phyloP scores from a whole-genome alignment of 2,888 invertebrate genomes.

The Drosophila nr. fundita region DNA sequence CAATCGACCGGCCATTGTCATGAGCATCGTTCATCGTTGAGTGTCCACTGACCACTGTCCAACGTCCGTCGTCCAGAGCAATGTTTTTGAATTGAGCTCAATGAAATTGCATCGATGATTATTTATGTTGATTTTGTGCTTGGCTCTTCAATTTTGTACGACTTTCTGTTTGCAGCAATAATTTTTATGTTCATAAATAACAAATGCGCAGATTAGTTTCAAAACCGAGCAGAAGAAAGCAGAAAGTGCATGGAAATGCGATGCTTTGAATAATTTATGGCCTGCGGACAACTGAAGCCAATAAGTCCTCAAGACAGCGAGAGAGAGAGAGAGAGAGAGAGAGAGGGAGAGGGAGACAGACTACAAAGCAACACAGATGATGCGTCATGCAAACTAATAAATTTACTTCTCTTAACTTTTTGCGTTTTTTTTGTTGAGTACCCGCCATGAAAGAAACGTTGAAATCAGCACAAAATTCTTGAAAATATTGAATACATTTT shows the following conservation, averaged over 20 bases:
- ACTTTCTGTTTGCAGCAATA: conserved; percentile 41
- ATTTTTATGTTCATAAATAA: conserved; percentile 71
- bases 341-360: neutral
- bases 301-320: conserved; percentile 14
- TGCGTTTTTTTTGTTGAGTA: neutral
- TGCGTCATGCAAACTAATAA: conserved; percentile 67
- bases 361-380: conserved; percentile 46
- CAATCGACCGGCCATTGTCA: conserved; percentile 13
- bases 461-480: conserved; percentile 30
- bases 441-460: conserved; percentile 27
- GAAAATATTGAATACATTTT: neutral
- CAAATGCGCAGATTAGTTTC: conserved; percentile 40
- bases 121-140: conserved; percentile 75
- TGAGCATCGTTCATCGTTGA: conserved; percentile 53
- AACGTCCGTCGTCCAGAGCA: conserved; percentile 20
- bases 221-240: conserved; percentile 16
- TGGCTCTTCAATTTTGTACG: conserved; percentile 49
- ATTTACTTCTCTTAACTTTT: conserved; percentile 18
- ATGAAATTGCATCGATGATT: conserved; percentile 80
- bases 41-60: conserved; percentile 13
- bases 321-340: no score
- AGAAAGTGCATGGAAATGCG: conserved; percentile 61
- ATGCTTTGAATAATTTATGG: conserved; percentile 80
- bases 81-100: conserved; percentile 81
- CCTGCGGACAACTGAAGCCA: conserved; percentile 18